A percentile compares a stretch with the other conserved stretches of the same genome.
phyloP scores from a whole-genome alignment of 35 echinoderm and acorn worm genomes.

The Patiria miniata region DNA sequence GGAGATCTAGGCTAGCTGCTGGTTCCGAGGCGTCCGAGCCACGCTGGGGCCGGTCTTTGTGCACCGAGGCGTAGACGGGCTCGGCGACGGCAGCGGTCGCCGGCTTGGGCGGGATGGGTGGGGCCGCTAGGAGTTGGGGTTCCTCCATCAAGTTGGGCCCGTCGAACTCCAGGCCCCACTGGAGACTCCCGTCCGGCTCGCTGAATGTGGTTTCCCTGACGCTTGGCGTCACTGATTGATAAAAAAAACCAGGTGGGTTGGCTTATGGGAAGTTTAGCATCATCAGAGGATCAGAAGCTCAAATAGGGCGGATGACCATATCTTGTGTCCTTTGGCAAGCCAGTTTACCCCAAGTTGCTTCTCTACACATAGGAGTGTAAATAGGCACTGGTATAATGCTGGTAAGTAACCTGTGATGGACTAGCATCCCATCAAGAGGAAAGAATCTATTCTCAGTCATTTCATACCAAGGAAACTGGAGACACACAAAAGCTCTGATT shows the following conservation, averaged over 20 bases:
- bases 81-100: constrained; percentile 8
- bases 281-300: constrained; percentile 4
- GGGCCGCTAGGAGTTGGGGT: not conserved
- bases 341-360: too few species aligned
- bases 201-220: not conserved
- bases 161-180: not conserved
- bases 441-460: too few species aligned
- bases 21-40: constrained; percentile 21
- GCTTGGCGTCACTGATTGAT: not conserved
- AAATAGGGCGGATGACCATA: not conserved
- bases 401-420: too few species aligned
- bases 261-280: constrained; percentile 20
- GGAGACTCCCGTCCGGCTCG: not conserved
- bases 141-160: constrained; percentile 31
- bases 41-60: constrained; percentile 36
- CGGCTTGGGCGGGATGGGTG: constrained; percentile 43
- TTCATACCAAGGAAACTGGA: too few species aligned
- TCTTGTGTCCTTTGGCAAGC: too few species aligned
- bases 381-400: too few species aligned
- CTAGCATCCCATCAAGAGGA: too few species aligned
- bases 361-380: too few species aligned
- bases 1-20: not conserved
- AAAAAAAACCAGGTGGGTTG: constrained; percentile 18
- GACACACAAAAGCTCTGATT: too few species aligned
- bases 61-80: constrained; percentile 50